phyloP scores from a whole-genome alignment of 2,113 vertebrate species.

The Hippoglossus stenolepis region DNA sequence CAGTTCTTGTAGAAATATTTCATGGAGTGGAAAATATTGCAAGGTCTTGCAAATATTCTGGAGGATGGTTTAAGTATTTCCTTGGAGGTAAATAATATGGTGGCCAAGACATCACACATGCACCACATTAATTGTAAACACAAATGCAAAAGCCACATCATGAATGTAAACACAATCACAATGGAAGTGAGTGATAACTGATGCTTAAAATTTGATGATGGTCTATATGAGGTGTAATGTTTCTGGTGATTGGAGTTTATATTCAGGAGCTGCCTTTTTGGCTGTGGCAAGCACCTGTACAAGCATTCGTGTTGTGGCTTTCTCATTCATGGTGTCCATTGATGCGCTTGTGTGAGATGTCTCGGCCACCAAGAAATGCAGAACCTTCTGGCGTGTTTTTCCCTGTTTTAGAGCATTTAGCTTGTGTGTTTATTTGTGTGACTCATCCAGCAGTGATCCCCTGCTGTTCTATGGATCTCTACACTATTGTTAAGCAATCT shows the following conservation, averaged over 20 bases:
- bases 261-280: no score
- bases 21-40: neutral
- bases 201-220: no score
- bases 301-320: no score
- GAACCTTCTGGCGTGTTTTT: neutral
- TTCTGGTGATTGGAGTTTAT: no score
- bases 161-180: no score
- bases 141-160: neutral
- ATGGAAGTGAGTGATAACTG: no score
- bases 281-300: no score
- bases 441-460: conserved; percentile 1
- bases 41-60: neutral
- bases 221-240: no score
- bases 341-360: no score
- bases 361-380: neutral
- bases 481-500: neutral
- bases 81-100: neutral
- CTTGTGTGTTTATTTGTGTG: neutral
- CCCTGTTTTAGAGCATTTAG: neutral
- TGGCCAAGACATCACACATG: no score
- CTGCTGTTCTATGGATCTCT: neutral
- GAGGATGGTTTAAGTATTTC: neutral
- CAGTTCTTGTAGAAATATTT: neutral
- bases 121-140: no score
- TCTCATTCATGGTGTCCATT: no score